Conservation (phyloP, 2,888 invertebrate genomes). For the Pediacus dermestoides region DNA sequence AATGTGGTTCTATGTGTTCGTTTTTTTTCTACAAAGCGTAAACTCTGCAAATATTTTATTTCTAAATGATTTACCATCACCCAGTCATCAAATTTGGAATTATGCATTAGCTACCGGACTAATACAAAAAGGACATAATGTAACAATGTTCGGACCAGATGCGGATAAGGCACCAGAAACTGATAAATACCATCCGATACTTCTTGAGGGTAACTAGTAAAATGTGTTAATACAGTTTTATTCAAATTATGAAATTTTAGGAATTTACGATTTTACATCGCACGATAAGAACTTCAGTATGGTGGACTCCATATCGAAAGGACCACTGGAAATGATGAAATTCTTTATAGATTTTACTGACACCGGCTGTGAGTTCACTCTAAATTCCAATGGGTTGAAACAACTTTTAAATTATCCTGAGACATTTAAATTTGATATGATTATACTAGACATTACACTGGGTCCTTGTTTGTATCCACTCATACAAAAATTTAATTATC, state of each 20-base stretch:
- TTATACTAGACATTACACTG: conserved; percentile 34
- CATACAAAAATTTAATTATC: conserved; percentile 36
- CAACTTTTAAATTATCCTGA: conserved; percentile 32
- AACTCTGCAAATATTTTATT: conserved; percentile 12
- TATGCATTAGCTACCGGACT: conserved; percentile 22
- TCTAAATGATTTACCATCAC: conserved; percentile 12
- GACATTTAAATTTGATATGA: conserved; percentile 38
- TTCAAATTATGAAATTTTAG: not conserved
- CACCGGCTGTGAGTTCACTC: not conserved
- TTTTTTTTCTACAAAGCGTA: too few species aligned
- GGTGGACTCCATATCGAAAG: not conserved
- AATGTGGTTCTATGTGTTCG: too few species aligned
- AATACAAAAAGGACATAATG: conserved; percentile 23
- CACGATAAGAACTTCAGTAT: not conserved
- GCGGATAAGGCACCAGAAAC: conserved; percentile 9
- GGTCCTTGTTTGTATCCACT: conserved; percentile 35
- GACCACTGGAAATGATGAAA: not conserved
- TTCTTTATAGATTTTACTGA: not conserved
- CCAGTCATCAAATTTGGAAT: conserved; percentile 29
- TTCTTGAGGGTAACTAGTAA: conserved; percentile 18
- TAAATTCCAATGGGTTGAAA: conserved; percentile 30
- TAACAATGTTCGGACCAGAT: conserved; percentile 24
- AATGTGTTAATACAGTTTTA: not conserved
- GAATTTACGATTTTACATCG: not conserved
- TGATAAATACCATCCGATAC: conserved; percentile 19